Percentiles rank a stretch among this genome's conserved stretches.
phyloP scores from a whole-genome alignment of 35 echinoderm and acorn worm species.

The Apostichopus japonicus region DNA sequence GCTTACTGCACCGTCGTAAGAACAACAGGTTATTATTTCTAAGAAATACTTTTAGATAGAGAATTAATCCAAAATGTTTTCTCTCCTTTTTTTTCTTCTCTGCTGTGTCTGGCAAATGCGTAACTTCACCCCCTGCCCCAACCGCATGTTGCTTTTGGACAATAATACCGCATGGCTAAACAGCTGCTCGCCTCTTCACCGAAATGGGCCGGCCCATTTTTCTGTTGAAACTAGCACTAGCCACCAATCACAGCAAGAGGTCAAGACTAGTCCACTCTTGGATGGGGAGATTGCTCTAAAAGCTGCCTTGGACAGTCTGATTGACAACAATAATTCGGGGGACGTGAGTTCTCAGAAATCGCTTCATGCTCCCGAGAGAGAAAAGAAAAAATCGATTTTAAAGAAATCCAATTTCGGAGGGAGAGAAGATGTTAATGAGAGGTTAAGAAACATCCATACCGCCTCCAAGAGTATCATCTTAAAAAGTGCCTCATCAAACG shows the following conservation, averaged over 20 bases:
- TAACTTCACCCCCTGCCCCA: neutral
- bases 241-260: neutral
- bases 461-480: constrained; percentile 14
- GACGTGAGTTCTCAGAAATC: neutral
- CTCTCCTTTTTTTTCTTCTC: constrained; percentile 25
- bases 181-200: neutral
- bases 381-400: neutral
- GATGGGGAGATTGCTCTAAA: neutral
- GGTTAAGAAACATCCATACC: constrained; percentile 11
- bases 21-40: too few relatives aligned
- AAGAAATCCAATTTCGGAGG: neutral
- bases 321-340: constrained; percentile 19
- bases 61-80: neutral
- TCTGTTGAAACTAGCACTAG: neutral
- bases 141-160: constrained; percentile 23
- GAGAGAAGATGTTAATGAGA: constrained; percentile 6
- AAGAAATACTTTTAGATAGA: too few relatives aligned
- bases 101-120: constrained; percentile 23
- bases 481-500: neutral
- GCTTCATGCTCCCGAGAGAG: neutral
- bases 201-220: neutral
- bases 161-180: neutral
- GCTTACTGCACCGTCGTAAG: too few relatives aligned
- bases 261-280: neutral
- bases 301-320: constrained; percentile 5